Base-by-base conservation (phyloP, 2,797 vertebrate species). In the Paedocypris micromegethes region DNA sequence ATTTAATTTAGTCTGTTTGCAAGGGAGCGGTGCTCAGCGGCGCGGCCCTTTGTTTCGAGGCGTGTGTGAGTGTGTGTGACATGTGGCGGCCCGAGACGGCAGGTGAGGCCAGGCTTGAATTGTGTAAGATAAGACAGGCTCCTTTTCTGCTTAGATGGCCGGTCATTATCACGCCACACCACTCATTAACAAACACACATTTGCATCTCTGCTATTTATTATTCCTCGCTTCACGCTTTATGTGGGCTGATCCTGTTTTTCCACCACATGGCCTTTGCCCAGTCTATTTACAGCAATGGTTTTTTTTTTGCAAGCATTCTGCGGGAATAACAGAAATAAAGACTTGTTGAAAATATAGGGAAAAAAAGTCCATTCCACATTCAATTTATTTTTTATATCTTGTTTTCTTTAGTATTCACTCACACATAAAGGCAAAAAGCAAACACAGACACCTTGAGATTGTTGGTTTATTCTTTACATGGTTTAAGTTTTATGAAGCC, bases 81-180 rank as follows among this genome's bases (percentile, higher is more conserved):
- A 82, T 77, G 84, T 83, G 79, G 86, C 79, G 82, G 83, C 84
- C 89, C 88, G 45, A 86, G 87, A 86, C 86, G 88, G 88, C 88
- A 90, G 88, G 89, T 91, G 89, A 90, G 90, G 87, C 86, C 68
- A 84, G 85, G 77, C 83, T 85, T 88, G 86, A 83, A 87, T 84
- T 76, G 84, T 64, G 82, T 67, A 75, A 83, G 89, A 90, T 90
- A 90, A 89, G 88, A 84, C 81, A 80, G 80, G 85, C 83, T 86
- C 85, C 86, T 86, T 87, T 86, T 87, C 68, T 88, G 85, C 86
- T 90, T 88, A 87, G 87, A 84, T 87, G 81, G 85, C 82, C 81
- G 85, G 85, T 88, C 83, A 90, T 90, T 91, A 90, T 90, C 86
- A 88, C 82, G 82, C 87, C 74, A 78, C 85, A 83, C 84, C 85